phyloP scores from a whole-genome alignment of 2,113 vertebrate species.

The human (Homo sapiens) region GRCh38 chr14:88537001-88537500 shows the following conservation, averaged over 20 bases:
- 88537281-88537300: not conserved
- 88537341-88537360: not conserved
- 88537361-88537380: not conserved
- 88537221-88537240: not conserved
- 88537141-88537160: not conserved
- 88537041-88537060: not conserved
- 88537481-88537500: too few species aligned
- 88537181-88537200: not conserved
- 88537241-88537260: not conserved
- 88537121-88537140: not conserved
- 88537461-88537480: not conserved
- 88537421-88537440: not conserved
- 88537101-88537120: not conserved
- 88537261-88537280: not conserved
- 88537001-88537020: not conserved
- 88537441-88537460: not conserved
- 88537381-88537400: not conserved
- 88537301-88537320: not conserved
- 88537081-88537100: not conserved
- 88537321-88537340: not conserved
- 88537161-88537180: constrained; percentile 2
- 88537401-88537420: not conserved
- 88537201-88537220: not conserved
- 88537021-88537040: not conserved
- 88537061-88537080: not conserved